Base-by-base conservation (phyloP, 2,113 vertebrate species). In the Mungos mungo region DNA sequence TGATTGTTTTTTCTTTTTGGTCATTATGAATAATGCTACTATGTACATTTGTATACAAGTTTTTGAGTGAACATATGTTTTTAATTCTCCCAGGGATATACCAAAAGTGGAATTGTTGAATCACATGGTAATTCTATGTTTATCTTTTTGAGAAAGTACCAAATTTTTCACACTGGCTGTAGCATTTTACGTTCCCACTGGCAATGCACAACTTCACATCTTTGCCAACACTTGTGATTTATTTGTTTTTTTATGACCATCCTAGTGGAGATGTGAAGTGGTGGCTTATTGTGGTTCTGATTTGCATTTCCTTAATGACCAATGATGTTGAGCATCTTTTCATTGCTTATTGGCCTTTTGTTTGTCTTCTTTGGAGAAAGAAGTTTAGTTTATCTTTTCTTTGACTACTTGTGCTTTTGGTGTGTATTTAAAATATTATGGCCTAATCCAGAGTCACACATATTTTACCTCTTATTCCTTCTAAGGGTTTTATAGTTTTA, bases 111-210 rank as follows among this genome's bases (percentile, higher is more conserved):
- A 50, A 63, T 85, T 89, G 31, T 71, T 81, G 90, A n/a, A 60
- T 90, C 33, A 19, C 86, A 50, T 60, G 45, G 38, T 90, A 76
- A 76, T 41, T 88, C 29, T 92, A 3, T 65, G 57, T 77, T 88
- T 90, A 31, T 91, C 57, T 90, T 77, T 94, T 88, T 88, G 25
- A 88, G 83, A 31, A 92, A 80, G 23, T 38, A 47, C 63, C 54
- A 57, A 27, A 71, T 12, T 71, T 0, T 71, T 92, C 82, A 82
- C 23, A 94, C 41, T 82, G 82, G 33, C 68, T 74, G 11, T 1
- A 38, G 63, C 74, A 50, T 47, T 90, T 45, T 25, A 52, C 54
- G n/a, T 90, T 72, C 45, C 23, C 38, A 60, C 65, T 29, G 79
- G 65, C 45, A 19, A 18, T 18, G 33, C 12, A 31, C n/a, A 33